Percentiles rank a stretch among this genome's conserved stretches.
Conservation (phyloP, 2,797 vertebrate species). For the Loris lydekkerianus region DNA sequence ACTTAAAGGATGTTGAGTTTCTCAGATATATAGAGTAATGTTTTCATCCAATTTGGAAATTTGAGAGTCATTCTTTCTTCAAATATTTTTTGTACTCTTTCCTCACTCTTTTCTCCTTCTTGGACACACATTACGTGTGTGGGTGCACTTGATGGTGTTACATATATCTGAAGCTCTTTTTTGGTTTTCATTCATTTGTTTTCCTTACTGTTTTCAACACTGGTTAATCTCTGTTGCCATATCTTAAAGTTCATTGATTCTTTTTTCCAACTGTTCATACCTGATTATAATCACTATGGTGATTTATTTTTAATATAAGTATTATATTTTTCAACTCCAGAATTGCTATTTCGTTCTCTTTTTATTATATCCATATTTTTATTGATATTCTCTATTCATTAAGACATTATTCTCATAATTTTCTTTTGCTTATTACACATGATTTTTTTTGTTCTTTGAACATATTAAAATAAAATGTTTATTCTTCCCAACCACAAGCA, state of each 20-base stretch:
- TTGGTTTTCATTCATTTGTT: neutral
- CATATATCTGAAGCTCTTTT: neutral
- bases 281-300: neutral
- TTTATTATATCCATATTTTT: neutral
- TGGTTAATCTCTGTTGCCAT: neutral
- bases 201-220: neutral
- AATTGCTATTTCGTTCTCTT: neutral
- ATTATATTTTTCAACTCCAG: neutral
- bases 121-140: neutral
- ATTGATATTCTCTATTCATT: neutral
- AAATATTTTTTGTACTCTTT: neutral
- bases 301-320: neutral
- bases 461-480: neutral
- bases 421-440: neutral
- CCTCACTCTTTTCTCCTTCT: neutral
- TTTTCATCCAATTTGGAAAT: neutral
- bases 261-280: neutral
- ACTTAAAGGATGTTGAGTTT: neutral
- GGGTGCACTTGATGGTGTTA: neutral
- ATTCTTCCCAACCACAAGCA: too few species aligned
- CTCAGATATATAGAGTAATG: neutral
- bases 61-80: neutral
- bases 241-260: neutral
- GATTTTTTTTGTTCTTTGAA: neutral
- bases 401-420: neutral